Conservation (phyloP, 2,113 vertebrate species). For the Columbina picui region DNA sequence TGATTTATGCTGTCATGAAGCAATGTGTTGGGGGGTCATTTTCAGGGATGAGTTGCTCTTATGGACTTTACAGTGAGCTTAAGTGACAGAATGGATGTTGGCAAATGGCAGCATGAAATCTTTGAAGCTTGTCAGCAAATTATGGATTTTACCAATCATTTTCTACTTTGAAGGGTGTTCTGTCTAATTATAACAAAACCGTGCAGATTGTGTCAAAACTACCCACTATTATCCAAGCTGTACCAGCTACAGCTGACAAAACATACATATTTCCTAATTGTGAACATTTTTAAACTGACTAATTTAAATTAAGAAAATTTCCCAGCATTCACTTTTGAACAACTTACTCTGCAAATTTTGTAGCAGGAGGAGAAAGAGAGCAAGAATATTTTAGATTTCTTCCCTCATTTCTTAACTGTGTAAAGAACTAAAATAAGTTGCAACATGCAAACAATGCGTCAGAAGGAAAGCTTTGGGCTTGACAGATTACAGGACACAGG, state of each 20-base stretch:
- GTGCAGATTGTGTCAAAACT: constrained; percentile 15
- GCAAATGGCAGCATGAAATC: not conserved
- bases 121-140: not conserved
- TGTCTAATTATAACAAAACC: constrained; percentile 30
- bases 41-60: not conserved
- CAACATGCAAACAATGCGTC: not conserved
- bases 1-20: not conserved
- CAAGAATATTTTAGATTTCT: not conserved
- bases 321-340: not conserved
- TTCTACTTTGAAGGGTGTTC: not conserved
- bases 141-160: not conserved
- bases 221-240: not conserved
- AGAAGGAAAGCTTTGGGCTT: constrained; percentile 5
- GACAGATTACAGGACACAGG: not conserved
- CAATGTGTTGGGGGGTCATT: not conserved
- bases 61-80: not conserved
- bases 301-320: not conserved
- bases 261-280: not conserved
- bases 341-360: not conserved
- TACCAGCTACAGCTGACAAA: not conserved
- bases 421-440: not conserved
- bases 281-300: not conserved
- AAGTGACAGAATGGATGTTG: not conserved
- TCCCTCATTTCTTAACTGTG: not conserved
- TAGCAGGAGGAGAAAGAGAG: not conserved